Evolutionary conservation across 35 echinoderm and acorn worm genomes (phyloP).

Genomic region (Stichopus chloronotus): DNA sequence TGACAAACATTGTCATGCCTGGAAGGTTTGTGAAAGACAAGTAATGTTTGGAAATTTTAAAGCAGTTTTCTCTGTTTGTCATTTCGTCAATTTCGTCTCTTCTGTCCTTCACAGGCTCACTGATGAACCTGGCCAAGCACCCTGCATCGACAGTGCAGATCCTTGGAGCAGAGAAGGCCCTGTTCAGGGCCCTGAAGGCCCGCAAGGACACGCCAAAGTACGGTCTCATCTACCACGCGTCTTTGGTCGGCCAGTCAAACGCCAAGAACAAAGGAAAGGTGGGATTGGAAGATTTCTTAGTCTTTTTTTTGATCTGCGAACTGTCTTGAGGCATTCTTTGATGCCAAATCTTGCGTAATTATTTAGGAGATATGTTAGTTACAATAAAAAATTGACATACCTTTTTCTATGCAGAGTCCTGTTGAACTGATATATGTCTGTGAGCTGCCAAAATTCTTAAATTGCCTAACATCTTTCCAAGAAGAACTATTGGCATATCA

Average conservation of each 20-base stretch:
- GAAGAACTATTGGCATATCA: no score
- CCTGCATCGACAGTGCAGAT: conserved; percentile 98
- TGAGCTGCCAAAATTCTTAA: no score
- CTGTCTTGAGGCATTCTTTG: background rate
- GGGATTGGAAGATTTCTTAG: background rate
- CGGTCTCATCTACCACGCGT: conserved; percentile 99
- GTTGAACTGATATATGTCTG: no score
- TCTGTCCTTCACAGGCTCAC: conserved; percentile 63
- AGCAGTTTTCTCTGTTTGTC: background rate
- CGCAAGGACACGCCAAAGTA: conserved; percentile 99
- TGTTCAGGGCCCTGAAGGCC: conserved; percentile 95
- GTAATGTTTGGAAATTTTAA: background rate
- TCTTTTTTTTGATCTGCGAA: background rate
- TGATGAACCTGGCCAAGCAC: conserved; percentile 99
- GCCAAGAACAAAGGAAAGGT: conserved; percentile 98
- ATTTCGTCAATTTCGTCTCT: no score
- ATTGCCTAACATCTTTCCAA: no score
- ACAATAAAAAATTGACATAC: no score
- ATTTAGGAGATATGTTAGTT: no score
- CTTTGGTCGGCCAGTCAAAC: conserved; percentile 86
- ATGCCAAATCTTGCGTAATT: no score
- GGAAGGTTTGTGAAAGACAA: no score
- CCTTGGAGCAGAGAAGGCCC: conserved; percentile 95
- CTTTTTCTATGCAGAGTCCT: no score
- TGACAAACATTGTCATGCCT: no score